Evolutionary conservation across 1,140 invertebrate species (phyloP).

Genomic region (Heliconius hewitsoni): DNA sequence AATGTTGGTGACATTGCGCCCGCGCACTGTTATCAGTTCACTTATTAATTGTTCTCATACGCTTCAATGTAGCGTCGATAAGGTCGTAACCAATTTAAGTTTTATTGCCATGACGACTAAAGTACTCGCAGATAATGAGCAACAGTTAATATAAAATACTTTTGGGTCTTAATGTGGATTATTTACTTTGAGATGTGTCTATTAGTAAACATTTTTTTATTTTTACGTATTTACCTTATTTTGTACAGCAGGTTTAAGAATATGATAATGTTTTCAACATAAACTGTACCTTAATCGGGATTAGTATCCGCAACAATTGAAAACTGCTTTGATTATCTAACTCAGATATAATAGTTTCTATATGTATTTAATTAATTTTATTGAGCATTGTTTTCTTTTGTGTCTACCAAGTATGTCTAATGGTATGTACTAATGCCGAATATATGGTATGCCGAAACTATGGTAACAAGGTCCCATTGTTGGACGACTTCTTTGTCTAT

Average conservation of each 20-base stretch:
- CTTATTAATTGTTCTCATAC: constrained; percentile 18
- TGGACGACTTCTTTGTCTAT: background rate
- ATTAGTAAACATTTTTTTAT: background rate
- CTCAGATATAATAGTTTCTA: no score
- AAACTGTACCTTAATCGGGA: no score
- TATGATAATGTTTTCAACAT: no score
- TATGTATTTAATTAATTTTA: no score
- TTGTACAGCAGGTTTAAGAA: no score
- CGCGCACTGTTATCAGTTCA: constrained; percentile 15
- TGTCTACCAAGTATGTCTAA: background rate
- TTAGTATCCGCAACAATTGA: no score
- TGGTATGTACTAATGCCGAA: background rate
- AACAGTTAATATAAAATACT: background rate
- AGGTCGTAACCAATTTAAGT: background rate
- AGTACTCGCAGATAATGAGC: background rate
- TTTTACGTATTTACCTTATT: no score
- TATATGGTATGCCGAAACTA: background rate
- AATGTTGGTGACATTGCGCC: constrained; percentile 14
- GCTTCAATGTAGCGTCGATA: constrained; percentile 19
- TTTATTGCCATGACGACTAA: background rate
- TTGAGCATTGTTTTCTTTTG: background rate
- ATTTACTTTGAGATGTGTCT: background rate
- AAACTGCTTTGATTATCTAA: no score
- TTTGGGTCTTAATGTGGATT: background rate
- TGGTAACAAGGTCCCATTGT: background rate